Percentiles rank a stretch among this genome's conserved stretches.
phyloP scores from a whole-genome alignment of 2,113 vertebrate species.

The Epinephelus fuscoguttatus region DNA sequence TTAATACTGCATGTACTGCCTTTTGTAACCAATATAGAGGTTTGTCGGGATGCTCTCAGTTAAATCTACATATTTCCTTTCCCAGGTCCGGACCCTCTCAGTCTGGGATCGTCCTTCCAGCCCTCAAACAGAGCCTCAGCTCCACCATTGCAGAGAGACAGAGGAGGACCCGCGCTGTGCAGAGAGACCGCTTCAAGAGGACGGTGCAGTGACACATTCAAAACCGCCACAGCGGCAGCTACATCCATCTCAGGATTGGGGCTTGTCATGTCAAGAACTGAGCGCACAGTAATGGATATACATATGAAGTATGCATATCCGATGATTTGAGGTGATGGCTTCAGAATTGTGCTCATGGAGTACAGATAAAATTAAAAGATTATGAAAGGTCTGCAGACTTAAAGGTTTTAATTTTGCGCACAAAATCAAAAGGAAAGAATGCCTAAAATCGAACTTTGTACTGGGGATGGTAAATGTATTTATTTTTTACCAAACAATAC shows the following conservation, averaged over 20 bases:
- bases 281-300: background rate
- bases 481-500: background rate
- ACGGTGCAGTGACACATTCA: constrained; percentile 63
- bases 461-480: background rate
- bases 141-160: constrained; percentile 82
- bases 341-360: constrained; percentile 9
- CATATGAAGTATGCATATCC: background rate
- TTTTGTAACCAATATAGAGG: background rate
- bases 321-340: background rate
- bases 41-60: background rate
- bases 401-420: background rate
- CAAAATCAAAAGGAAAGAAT: background rate
- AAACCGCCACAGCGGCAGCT: background rate
- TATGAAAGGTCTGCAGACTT: background rate
- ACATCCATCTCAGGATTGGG: background rate
- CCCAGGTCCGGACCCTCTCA: constrained; percentile 68
- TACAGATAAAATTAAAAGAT: background rate
- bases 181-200: constrained; percentile 80
- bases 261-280: background rate
- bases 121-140: constrained; percentile 83
- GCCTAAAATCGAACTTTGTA: constrained; percentile 6
- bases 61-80: constrained; percentile 3
- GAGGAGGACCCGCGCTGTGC: constrained; percentile 80
- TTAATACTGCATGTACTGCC: background rate
- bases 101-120: constrained; percentile 78